A percentile compares a stretch with the other conserved stretches of the same genome.
phyloP scores from a whole-genome alignment of 2,888 invertebrate species.

The Drosophila longiperda region DNA sequence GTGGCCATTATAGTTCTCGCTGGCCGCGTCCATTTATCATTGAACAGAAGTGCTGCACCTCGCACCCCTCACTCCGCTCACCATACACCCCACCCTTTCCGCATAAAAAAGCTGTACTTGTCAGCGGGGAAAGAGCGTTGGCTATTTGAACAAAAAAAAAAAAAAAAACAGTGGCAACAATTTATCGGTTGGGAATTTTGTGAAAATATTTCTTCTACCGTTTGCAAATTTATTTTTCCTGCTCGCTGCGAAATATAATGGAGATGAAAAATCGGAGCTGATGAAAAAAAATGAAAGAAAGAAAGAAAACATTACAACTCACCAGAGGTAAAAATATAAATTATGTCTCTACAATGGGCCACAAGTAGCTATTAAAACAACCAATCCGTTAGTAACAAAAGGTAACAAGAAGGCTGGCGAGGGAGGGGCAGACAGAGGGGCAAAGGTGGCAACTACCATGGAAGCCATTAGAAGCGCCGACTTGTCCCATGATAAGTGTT shows the following conservation, averaged over 20 bases:
- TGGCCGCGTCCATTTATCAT: slow-evolving; percentile 75
- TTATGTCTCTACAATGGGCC: slow-evolving; percentile 44
- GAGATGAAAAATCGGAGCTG: slow-evolving; percentile 68
- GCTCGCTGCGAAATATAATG: slow-evolving; percentile 59
- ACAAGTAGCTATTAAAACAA: slow-evolving; percentile 45
- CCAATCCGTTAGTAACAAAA: slow-evolving; percentile 26
- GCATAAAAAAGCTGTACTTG: slow-evolving; percentile 59
- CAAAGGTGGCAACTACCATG: slow-evolving; percentile 28
- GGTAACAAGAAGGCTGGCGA: background rate
- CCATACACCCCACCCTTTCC: background rate
- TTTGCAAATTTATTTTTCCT: slow-evolving; percentile 77
- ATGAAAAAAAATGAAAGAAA: slow-evolving; percentile 27
- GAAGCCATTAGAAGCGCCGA: slow-evolving; percentile 50
- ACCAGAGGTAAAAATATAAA: slow-evolving; percentile 47
- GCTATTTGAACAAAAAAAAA: slow-evolving; percentile 6
- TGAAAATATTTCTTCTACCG: slow-evolving; percentile 67
- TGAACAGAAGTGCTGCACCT: slow-evolving; percentile 24
- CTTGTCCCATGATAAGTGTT: slow-evolving; percentile 50
- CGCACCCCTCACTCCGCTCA: background rate
- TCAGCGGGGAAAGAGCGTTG: slow-evolving; percentile 32
- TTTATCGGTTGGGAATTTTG: slow-evolving; percentile 71
- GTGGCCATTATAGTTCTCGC: slow-evolving; percentile 71
- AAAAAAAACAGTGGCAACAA: slow-evolving; percentile 47
- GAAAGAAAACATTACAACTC: slow-evolving; percentile 45
- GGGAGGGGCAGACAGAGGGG: slow-evolving; percentile 18